Evolutionary conservation across 2,888 invertebrate genomes (phyloP), one percentile per base, ranked within the genome.

Genomic region (Epistrophe grossulariae): DNA sequence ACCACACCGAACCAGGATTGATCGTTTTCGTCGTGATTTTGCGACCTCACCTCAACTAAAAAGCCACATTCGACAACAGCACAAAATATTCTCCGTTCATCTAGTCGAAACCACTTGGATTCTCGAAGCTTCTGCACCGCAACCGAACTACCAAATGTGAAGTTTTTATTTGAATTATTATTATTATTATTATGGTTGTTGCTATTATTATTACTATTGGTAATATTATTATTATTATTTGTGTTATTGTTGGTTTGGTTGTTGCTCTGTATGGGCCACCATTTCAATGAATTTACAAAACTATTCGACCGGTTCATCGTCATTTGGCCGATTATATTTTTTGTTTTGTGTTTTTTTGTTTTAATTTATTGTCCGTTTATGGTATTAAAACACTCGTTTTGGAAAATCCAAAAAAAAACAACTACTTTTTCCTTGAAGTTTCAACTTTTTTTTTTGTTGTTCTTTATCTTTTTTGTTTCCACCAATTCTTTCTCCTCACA

Each of bases 41-140:
- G 91, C 66, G 94, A 94, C 74, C 94, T 94, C 81, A 95, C 94
- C 92, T 96, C 96, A 88, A 96, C 94, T 89, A 96, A 95, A 92
- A 96, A 96, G 77, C 96, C 96, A 55, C 95, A 94, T 92, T 96
- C 95, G 90, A 96, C 94, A 79, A 96, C 96, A 76, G 96, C 95
- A 92, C 95, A 95, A 89, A 96, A 94, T 89, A 96, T 95, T 90
- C 95, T 95, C 91, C 95, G 94, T 93, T 96, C 96, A 90, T 95
- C 95, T 89, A 95, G 94, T 89, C 94, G 94, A 91, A 96, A 96
- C 96, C 96, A 96, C 94, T 96, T 96, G 88, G 95, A 95, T 91
- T 96, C 96, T 88, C 96, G 94, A 89, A 96, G 93, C 91, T 96
- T 96, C 91, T 96, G 96, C 85, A 95, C 95, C 66, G 95, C 95